Percentiles rank a stretch among this genome's conserved stretches.
phyloP scores from a whole-genome alignment of 2,797 vertebrate species.

The Enoplosus armatus region DNA sequence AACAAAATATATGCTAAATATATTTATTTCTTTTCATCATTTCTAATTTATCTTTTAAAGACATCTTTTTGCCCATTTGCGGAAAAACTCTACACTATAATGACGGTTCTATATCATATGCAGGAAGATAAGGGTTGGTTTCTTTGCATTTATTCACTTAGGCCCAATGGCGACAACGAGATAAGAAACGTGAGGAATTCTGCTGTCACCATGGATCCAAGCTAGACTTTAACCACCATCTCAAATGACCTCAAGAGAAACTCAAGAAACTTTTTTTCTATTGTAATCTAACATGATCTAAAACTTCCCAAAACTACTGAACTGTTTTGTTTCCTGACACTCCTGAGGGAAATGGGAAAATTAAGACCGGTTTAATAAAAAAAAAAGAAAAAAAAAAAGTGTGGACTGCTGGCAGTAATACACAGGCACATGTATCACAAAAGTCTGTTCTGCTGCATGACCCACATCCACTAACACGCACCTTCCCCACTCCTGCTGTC shows the following conservation, averaged over 20 bases:
- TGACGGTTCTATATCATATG: conserved; percentile 56
- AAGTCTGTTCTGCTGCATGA: conserved; percentile 62
- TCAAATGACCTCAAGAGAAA: conserved; percentile 82
- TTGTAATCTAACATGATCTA: conserved; percentile 63
- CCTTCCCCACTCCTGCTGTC: conserved; percentile 29
- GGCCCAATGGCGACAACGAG: conserved; percentile 84
- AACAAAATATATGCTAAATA: conserved; percentile 61
- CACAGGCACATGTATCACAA: conserved; percentile 43
- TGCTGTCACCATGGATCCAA: conserved; percentile 85
- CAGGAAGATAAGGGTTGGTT: conserved; percentile 81
- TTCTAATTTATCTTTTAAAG: conserved; percentile 29
- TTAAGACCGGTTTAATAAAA: conserved; percentile 25
- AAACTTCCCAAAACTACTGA: conserved; percentile 48
- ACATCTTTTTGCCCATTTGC: conserved; percentile 52
- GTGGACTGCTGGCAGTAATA: conserved; percentile 32
- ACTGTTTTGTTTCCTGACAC: conserved; percentile 43
- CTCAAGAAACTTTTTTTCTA: conserved; percentile 66
- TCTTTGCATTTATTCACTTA: conserved; percentile 85
- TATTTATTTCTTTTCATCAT: conserved; percentile 14
- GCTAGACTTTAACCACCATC: conserved; percentile 86
- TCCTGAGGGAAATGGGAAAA: conserved; percentile 30
- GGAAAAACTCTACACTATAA: conserved; percentile 63
- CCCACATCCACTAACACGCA: conserved; percentile 34
- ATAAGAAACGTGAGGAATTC: conserved; percentile 87
- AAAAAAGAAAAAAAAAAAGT: too few species aligned